These are phyloP conservation scores for Aselliscus stoliczkanus DNA, from an alignment of 2,797 vertebrate genomes.

Conservation along the genomic window DNA sequence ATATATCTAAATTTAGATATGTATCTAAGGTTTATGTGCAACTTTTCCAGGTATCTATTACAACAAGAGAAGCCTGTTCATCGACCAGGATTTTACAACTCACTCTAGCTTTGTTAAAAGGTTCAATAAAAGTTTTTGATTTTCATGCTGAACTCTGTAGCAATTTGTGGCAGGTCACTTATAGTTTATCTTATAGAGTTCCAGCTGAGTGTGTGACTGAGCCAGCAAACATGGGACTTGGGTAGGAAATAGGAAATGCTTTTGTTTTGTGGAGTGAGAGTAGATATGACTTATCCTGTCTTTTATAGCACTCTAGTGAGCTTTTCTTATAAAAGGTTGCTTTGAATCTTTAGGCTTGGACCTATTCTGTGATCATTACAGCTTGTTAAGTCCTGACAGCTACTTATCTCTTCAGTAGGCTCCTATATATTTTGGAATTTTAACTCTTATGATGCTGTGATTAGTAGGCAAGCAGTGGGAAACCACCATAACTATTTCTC, in stretches of 20 bases:
- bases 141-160: conserved; percentile 53
- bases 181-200: conserved; percentile 16
- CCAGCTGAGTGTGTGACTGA: conserved; percentile 32
- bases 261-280: conserved; percentile 21
- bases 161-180: conserved; percentile 54
- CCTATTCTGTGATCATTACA: conserved; percentile 52
- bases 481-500: conserved; percentile 5
- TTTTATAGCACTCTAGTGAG: conserved; percentile 36
- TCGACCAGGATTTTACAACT: conserved; percentile 32
- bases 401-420: conserved; percentile 47
- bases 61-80: conserved; percentile 6
- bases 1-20: neutral
- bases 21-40: neutral
- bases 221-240: conserved; percentile 28
- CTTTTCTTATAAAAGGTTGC: conserved; percentile 54
- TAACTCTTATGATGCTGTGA: conserved; percentile 53
- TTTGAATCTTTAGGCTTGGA: conserved; percentile 63
- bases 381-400: conserved; percentile 44
- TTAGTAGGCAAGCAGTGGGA: neutral
- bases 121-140: conserved; percentile 54
- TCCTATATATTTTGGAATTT: conserved; percentile 37
- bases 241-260: conserved; percentile 31
- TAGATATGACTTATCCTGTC: conserved; percentile 12
- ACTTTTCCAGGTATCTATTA: neutral
- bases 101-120: conserved; percentile 47